A percentile compares a stretch with the other conserved stretches of the same genome.
phyloP scores from a whole-genome alignment of 2,888 invertebrate species.

The Trichogramma dendrolimi region DNA sequence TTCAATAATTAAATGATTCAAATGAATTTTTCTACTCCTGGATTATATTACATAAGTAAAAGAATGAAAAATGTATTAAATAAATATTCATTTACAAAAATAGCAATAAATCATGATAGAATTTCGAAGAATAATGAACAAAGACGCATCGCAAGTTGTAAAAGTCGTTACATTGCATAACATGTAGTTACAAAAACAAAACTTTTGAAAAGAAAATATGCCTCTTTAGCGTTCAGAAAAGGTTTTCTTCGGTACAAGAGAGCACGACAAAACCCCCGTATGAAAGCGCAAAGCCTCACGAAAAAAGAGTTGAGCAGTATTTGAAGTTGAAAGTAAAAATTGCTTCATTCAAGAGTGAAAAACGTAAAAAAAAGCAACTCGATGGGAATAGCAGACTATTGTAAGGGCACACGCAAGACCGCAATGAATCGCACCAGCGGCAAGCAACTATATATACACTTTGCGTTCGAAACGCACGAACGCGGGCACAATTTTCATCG shows the following conservation, averaged over 20 bases:
- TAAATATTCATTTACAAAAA: too few relatives aligned
- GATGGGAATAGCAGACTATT: background rate
- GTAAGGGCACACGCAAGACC: background rate
- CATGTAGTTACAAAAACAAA: too few relatives aligned
- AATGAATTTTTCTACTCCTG: too few relatives aligned
- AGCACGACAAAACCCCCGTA: background rate
- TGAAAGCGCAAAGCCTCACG: background rate
- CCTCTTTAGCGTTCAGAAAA: background rate
- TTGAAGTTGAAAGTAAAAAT: constrained; percentile 19
- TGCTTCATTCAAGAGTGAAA: constrained; percentile 12
- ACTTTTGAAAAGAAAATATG: too few relatives aligned
- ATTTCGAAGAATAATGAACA: too few relatives aligned
- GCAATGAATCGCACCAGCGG: background rate
- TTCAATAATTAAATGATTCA: too few relatives aligned
- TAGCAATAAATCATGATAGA: too few relatives aligned
- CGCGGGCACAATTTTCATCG: constrained; percentile 12
- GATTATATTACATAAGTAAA: too few relatives aligned
- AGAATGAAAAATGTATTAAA: too few relatives aligned
- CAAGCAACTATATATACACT: constrained; percentile 1
- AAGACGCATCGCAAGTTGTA: too few relatives aligned
- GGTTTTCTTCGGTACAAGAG: constrained; percentile 9
- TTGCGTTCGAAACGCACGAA: constrained; percentile 6
- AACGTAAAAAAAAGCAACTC: constrained; percentile 4
- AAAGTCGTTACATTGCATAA: too few relatives aligned
- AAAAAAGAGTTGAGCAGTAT: background rate